Conservation (phyloP, 2,888 invertebrate species). For the Cactoblastis cactorum region DNA sequence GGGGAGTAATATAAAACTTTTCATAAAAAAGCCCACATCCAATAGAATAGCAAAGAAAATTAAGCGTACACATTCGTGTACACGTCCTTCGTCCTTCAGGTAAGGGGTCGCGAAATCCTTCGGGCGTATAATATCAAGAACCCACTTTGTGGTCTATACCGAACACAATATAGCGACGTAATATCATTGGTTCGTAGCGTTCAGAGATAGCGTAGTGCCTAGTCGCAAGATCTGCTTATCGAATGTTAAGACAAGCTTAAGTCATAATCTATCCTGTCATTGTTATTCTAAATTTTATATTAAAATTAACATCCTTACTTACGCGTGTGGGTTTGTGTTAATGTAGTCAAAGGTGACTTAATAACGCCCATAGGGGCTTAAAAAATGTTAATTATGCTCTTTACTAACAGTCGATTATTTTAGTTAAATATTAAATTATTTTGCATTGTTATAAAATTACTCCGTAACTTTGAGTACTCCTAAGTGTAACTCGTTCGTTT, state of each 20-base stretch:
- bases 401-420: slow-evolving; percentile 34
- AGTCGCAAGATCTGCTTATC: slow-evolving; percentile 14
- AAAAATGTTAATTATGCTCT: slow-evolving; percentile 34
- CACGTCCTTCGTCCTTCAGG: slow-evolving; percentile 42
- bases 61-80: slow-evolving; percentile 40
- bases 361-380: slow-evolving; percentile 30
- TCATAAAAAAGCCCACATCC: slow-evolving; percentile 71
- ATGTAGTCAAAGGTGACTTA: slow-evolving; percentile 54
- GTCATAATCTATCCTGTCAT: slow-evolving; percentile 36
- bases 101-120: slow-evolving; percentile 48
- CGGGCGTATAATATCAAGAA: slow-evolving; percentile 40
- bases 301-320: slow-evolving; percentile 49
- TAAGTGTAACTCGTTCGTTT: slow-evolving; percentile 14
- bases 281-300: slow-evolving; percentile 34
- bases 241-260: slow-evolving; percentile 31
- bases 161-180: slow-evolving; percentile 24
- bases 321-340: slow-evolving; percentile 77
- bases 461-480: slow-evolving; percentile 19
- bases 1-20: slow-evolving; percentile 49
- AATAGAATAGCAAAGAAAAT: slow-evolving; percentile 61
- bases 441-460: slow-evolving; percentile 28
- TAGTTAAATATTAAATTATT: slow-evolving; percentile 28
- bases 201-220: slow-evolving; percentile 46
- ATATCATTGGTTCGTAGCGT: slow-evolving; percentile 41
- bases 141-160: slow-evolving; percentile 27